Evolutionary conservation across 2,888 invertebrate genomes (phyloP).

Genomic region (Cosmopolites sordidus): DNA sequence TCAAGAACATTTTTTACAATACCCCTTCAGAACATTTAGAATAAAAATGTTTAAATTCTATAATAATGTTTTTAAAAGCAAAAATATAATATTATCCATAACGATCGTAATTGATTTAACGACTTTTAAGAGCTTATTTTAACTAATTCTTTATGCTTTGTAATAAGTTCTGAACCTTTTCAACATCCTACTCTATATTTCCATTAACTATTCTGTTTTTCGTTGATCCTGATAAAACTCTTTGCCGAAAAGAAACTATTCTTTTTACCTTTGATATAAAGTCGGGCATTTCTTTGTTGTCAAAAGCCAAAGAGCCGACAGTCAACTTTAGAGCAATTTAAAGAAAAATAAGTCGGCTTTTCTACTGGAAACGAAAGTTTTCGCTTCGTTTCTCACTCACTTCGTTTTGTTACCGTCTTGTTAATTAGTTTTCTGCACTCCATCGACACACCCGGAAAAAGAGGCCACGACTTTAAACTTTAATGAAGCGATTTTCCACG

Average conservation of each 20-base stretch:
- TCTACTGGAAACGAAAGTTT: not conserved
- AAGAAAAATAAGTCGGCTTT: conserved; percentile 1
- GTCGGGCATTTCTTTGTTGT: not conserved
- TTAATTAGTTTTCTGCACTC: conserved; percentile 1
- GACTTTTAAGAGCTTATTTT: no score
- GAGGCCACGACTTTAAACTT: not conserved
- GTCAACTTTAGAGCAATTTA: not conserved
- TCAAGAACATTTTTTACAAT: no score
- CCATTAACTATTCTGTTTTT: no score
- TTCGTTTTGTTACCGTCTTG: not conserved
- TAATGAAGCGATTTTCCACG: not conserved
- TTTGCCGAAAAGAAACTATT: not conserved
- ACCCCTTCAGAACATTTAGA: no score
- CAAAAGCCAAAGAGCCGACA: not conserved
- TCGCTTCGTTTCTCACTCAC: not conserved
- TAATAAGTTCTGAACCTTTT: no score
- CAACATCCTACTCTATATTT: no score
- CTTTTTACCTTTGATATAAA: not conserved
- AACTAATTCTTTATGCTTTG: no score
- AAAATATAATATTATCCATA: no score
- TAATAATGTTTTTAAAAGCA: no score
- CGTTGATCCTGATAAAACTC: no score
- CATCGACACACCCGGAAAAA: not conserved
- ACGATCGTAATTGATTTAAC: no score
- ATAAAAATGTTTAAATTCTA: no score